Conservation (phyloP, 1,140 invertebrate species). For the Drosophila pruinosa region DNA sequence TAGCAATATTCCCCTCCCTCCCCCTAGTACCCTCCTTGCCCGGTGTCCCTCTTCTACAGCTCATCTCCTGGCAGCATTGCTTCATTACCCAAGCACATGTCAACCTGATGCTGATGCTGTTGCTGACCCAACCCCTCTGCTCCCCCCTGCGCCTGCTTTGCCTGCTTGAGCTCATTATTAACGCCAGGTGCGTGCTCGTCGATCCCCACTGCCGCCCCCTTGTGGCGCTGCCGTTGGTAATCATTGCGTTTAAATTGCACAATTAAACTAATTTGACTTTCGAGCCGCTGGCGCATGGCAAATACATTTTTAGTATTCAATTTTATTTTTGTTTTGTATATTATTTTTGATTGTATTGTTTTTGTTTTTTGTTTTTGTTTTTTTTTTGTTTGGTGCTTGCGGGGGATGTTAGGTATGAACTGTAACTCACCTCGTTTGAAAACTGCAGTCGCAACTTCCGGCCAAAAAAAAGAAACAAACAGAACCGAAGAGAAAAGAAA, state of each 20-base stretch:
- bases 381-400: constrained; percentile 1
- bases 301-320: constrained; percentile 7
- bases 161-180: constrained; percentile 56
- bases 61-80: constrained; percentile 10
- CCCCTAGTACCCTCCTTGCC: not conserved
- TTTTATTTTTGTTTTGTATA: not conserved
- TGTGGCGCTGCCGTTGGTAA: constrained; percentile 37
- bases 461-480: constrained; percentile 22
- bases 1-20: not conserved
- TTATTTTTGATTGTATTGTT: not conserved
- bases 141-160: not conserved
- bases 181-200: constrained; percentile 66
- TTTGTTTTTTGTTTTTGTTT: not conserved
- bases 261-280: constrained; percentile 70
- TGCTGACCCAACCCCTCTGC: too few relatives aligned
- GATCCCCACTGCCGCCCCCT: constrained; percentile 30
- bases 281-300: constrained; percentile 40
- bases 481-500: constrained; percentile 34
- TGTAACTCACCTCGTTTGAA: constrained; percentile 40
- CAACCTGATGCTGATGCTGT: constrained; percentile 18
- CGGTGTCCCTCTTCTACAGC: not conserved
- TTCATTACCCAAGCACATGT: constrained; percentile 26
- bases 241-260: constrained; percentile 69
- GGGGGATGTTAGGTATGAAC: not conserved
- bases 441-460: constrained; percentile 66